These are phyloP conservation scores for Mormyrops attenuatus DNA, from an alignment of 2,797 vertebrate species.

Conservation along the genomic window DNA sequence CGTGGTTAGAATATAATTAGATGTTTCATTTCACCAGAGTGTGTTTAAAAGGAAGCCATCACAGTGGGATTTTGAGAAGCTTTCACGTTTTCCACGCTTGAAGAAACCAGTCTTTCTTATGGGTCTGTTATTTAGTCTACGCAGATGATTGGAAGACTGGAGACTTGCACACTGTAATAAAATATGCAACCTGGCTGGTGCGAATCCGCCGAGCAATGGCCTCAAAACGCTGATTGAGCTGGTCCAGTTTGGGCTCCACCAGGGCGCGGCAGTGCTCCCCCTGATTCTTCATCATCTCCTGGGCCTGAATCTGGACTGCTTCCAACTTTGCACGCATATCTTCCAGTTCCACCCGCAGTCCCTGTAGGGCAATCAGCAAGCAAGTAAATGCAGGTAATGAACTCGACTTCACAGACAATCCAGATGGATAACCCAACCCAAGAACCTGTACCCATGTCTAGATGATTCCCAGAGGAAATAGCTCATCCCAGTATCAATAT, in stretches of 20 bases:
- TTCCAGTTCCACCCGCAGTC: constrained; percentile 84
- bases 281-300: constrained; percentile 80
- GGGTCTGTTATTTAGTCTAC: not conserved
- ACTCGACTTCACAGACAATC: not conserved
- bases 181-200: constrained; percentile 66
- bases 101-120: not conserved
- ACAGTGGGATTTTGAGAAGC: constrained; percentile 8
- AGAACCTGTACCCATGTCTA: not conserved
- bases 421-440: not conserved
- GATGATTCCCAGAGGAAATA: not conserved
- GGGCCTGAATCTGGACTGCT: constrained; percentile 72
- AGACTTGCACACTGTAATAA: not conserved
- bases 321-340: constrained; percentile 78
- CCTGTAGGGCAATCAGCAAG: constrained; percentile 69
- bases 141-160: not conserved
- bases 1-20: constrained; percentile 13
- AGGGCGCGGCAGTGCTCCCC: constrained; percentile 85
- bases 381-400: constrained; percentile 24
- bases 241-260: constrained; percentile 79
- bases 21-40: constrained; percentile 10
- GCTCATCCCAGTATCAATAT: not conserved
- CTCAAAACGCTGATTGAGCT: constrained; percentile 79
- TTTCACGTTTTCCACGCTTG: not conserved
- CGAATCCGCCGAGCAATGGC: constrained; percentile 75
- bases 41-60: not conserved